Evolutionary conservation across 1,140 invertebrate genomes (phyloP), one percentile per base, ranked within the genome.

Genomic region (Pectinophora gossypiella): DNA sequence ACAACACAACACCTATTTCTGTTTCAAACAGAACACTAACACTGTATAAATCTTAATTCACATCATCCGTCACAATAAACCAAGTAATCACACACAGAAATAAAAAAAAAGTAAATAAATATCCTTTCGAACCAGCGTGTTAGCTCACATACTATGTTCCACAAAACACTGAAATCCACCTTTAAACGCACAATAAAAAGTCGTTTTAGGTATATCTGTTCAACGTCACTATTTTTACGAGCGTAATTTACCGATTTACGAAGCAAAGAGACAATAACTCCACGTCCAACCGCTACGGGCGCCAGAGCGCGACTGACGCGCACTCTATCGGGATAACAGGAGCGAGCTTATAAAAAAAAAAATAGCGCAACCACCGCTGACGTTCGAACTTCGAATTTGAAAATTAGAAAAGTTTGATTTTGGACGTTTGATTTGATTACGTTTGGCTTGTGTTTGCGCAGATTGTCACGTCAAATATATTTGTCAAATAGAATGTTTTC

Each of bases 271-370:
- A 23, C 15, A 20, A 10, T 0, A 1, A 4, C 12, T 12, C 19
- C 20, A 67, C 69, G 42, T 19, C 56, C 22, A 18, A 9, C 23
- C 51, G 2, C 21, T 22, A 61, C 44, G 61, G 54, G 49, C 59
- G 56, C 18, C 48, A 20, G 59, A 51, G 65, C 66, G 48, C 59
- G 54, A 72, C 69, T 72, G 64, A 55, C 56, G 57, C 54, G 52
- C 50, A 9, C 9, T 7, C 2, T 32, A n/a, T 12, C 27, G 27
- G 27, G 6, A 32, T 32, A 9, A n/a, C 27, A n/a, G 27, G 27
- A 32, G 27, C 27, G n/a, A n/a, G n/a, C n/a, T n/a, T n/a, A n/a
- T n/a, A n/a, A n/a, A n/a, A n/a, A n/a, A n/a, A n/a, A n/a, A n/a
- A n/a, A n/a, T n/a, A n/a, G n/a, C n/a, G n/a, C n/a, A n/a, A n/a